phyloP scores from a whole-genome alignment of 1,140 invertebrate species.

The Dufourea novaeangliae region DNA sequence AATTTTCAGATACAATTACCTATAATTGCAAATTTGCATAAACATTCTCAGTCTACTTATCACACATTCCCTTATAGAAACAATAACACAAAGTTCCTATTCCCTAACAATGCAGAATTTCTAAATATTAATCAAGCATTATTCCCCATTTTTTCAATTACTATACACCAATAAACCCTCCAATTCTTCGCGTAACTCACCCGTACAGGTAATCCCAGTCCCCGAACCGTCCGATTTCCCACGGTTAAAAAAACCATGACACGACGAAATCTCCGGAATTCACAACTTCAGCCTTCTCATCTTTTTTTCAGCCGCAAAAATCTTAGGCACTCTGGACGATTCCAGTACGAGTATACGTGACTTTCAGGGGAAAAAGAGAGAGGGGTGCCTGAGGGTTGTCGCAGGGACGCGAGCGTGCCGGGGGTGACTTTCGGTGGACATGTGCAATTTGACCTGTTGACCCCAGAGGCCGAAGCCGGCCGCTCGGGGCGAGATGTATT shows the following conservation, averaged over 20 bases:
- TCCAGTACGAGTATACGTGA: constrained; percentile 55
- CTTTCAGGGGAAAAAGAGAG: constrained; percentile 31
- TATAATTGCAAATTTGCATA: too few species aligned
- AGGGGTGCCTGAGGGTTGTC: constrained; percentile 51
- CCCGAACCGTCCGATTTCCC: neutral
- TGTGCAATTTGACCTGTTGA: constrained; percentile 81
- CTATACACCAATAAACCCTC: too few species aligned
- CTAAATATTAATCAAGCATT: too few species aligned
- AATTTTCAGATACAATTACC: too few species aligned
- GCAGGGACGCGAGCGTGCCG: constrained; percentile 36
- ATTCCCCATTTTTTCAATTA: too few species aligned
- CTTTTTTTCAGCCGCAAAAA: neutral
- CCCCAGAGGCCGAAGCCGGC: constrained; percentile 63
- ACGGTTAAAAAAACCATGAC: constrained; percentile 1
- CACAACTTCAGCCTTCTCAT: neutral
- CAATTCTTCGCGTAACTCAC: neutral
- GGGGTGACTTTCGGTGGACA: constrained; percentile 78
- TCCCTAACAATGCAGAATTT: too few species aligned
- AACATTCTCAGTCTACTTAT: too few species aligned
- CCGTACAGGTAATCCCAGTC: neutral
- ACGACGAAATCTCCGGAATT: neutral
- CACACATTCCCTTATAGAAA: too few species aligned
- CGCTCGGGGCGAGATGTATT: constrained; percentile 76
- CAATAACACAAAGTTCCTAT: too few species aligned
- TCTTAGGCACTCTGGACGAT: neutral